Base-by-base conservation (phyloP, 1,140 invertebrate genomes). In the Pseudachorutes palmiensis region DNA sequence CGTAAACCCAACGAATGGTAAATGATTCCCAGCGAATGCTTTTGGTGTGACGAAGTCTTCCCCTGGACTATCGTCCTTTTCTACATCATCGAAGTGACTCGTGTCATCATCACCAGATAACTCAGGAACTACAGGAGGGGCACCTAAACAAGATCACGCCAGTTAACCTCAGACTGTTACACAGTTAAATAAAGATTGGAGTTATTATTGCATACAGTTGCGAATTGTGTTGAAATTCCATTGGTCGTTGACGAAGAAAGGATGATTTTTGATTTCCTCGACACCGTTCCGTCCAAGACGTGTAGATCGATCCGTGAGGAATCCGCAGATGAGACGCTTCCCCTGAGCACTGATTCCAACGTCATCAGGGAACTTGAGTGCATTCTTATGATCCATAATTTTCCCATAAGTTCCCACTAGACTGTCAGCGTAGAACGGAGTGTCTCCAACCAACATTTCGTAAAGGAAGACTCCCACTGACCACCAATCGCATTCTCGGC, bases 401-500 rank as follows among this genome's bases (percentile, higher is more conserved):
- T 97, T 98, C 64, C 92, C 92, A 79, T 99, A 99, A 14, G 97
- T 99, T 33, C 93, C 94, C 36, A 98, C 91, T 65, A 99, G 83
- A 60, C 94, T 97, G 76, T 99, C 97, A 1, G 96, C 95, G 81
- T 97, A 99, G 80, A 99, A 99, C 2, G 97, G 97, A 2, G 96
- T 95, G 78, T 99, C 97, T n/a, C 95, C 94, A 67, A 97, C 89
- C 5, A 98, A 81, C 94, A 99, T 98, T 82, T 99, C 97, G 80
- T 97, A 99, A 0, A 99, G 82, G 79, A 99, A 95, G 61, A 99
- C 95, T 14, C 97, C 97, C 19, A 99, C 95, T 19, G 93, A 96
- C 97, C 97, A 99, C 93, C 94, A 99, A 81, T 99, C 97, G 80
- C 97, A 98, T 79, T 99, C 96, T 41, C 91, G 81, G 0, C 96